Evolutionary conservation across 2,888 invertebrate genomes (phyloP), one percentile per base, ranked within the genome.

Genomic region (Campoplex nolae): DNA sequence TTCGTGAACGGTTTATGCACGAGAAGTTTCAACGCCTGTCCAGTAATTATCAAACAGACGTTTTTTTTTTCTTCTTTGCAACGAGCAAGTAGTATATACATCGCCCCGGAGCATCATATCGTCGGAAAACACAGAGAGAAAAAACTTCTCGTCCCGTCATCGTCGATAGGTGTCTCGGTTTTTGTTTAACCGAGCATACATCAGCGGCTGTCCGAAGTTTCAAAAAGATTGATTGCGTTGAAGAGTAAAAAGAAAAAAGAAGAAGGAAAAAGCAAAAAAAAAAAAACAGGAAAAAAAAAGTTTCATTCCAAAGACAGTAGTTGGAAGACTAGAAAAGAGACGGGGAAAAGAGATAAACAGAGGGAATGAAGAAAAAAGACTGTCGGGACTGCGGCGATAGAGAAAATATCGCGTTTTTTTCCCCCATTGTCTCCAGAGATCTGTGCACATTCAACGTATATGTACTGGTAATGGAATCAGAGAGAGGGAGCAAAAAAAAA

Each of bases 211-310:
- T 23, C 62, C 68, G 70, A 77, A 84, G 54, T 87, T 87, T 76
- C 71, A 62, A 82, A 62, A 82, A 78, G 84, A 84, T 84, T 78
- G 87, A 87, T 87, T 71, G 82, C 71, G 68, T 73, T 65, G 70
- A 45, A 38, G 38, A 38, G 38, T 18, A 45, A 83, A 76, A 74
- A 23, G 3, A 6, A 38, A 38, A 38, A 38, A 38, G 38, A 74
- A 28, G 35, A 51, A 45, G 80, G 71, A 74, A 23, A 75, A 79
- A 32, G 58, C 0, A 51, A 45, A 83, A 76, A 38, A 51, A 45
- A 83, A 76, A 74, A 23, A 75, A 79, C 16, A 32, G 58, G 3
- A 6, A 38, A 38, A 38, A 38, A 38, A 45, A 74, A 28, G 35
- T 78, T 74, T 67, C n/a, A 62, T 42, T 32, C 65, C 35, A 62